These are phyloP conservation scores for Bombycilla garrulus DNA, from an alignment of 2,113 vertebrate species.

Conservation along the genomic window DNA sequence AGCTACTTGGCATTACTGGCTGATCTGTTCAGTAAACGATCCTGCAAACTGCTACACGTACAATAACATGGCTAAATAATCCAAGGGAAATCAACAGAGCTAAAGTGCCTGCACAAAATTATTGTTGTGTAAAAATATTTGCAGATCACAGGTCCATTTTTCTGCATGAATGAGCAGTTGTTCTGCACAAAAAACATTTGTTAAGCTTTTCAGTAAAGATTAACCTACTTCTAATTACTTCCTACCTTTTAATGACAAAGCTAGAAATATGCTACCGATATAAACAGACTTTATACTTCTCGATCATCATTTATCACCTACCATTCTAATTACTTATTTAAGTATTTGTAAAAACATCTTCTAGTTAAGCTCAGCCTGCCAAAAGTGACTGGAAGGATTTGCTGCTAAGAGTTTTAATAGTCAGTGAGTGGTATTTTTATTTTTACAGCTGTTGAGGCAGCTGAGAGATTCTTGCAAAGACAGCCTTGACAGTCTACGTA, in stretches of 20 bases:
- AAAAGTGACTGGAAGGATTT: neutral
- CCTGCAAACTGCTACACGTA: neutral
- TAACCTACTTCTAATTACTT: neutral
- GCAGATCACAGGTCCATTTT: neutral
- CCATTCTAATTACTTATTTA: neutral
- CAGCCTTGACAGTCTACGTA: neutral
- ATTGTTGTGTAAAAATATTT: neutral
- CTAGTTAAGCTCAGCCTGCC: neutral
- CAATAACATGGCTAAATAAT: neutral
- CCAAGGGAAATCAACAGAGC: neutral
- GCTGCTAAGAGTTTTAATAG: neutral
- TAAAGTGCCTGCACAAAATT: neutral
- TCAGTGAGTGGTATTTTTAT: conserved; percentile 9
- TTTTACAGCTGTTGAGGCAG: conserved; percentile 50
- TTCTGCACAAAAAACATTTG: neutral
- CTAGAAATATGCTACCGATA: neutral
- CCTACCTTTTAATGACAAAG: neutral
- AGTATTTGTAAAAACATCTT: neutral
- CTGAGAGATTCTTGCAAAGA: neutral
- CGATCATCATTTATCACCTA: neutral
- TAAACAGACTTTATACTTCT: neutral
- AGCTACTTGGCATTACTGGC: neutral
- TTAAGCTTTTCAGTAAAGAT: neutral
- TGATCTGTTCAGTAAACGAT: neutral
- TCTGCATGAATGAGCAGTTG: neutral